Base-by-base conservation (phyloP, 2,797 vertebrate genomes). In the Podarcis lilfordi region DNA sequence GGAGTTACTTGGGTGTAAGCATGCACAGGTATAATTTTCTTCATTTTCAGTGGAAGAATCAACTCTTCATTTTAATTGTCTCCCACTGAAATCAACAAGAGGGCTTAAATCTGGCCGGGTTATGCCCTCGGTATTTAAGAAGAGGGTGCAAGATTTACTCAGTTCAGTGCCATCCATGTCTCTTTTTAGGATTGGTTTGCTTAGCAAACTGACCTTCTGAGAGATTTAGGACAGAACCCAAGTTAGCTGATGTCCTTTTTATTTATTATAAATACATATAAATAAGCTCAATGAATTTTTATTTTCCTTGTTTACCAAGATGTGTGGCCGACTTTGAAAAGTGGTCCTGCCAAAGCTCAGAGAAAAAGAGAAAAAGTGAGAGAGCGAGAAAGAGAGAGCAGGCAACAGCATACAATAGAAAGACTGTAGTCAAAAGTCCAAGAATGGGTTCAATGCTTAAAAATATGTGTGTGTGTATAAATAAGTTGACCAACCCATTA, bases 211-310 rank as follows among this genome's bases (percentile, higher is more conserved):
- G 43, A 40, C 84, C 92, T 80, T 92, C 8, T 8, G 82, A 95
- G 88, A 95, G 86, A 95, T 93, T 94, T 91, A 94, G 94, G 86
- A 95, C 95, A 96, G 93, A 95, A 88, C 40, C 68, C 91, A 92
- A 95, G 83, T 11, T 40, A 23, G 86, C 91, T 91, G 93, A 94
- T 89, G 91, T 93, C 45, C 43, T 89, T 94, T 96, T 96, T 94
- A 95, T 96, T 96, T 94, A 97, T 98, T 98, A 98, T 98, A 98
- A 98, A 98, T 96, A 98, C 98, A 98, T 97, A 98, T 98, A 98
- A 98, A 98, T 98, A 98, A 94, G 93, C 89, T 84, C 86, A 85
- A 80, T 82, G 82, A 91, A 84, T 80, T 92, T 55, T 93, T 29
- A 75, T 27, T 91, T 66, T 71, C 59, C 64, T 86, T 90, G 82